A percentile compares a stretch with the other conserved stretches of the same genome.
Conservation (phyloP, 2,113 vertebrate genomes). For the Peromyscus maniculatus region DNA sequence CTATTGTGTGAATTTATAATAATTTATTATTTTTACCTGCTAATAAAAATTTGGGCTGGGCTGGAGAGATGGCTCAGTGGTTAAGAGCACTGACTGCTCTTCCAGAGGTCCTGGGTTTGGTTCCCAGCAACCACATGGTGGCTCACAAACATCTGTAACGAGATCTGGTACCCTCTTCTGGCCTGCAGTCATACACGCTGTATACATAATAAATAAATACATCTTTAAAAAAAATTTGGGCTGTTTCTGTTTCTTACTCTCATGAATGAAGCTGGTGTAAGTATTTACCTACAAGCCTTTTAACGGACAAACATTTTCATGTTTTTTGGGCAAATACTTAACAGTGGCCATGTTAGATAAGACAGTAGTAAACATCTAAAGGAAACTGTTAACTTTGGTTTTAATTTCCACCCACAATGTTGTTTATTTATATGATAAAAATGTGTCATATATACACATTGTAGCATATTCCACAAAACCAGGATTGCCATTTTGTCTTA, state of each 20-base stretch:
- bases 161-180: no score
- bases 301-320: background rate
- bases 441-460: background rate
- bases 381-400: background rate
- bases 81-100: no score
- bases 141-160: no score
- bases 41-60: background rate
- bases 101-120: no score
- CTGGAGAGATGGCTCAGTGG: no score
- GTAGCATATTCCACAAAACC: background rate
- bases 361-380: background rate
- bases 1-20: background rate
- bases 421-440: background rate
- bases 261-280: background rate
- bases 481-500: background rate
- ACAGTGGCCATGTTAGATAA: background rate
- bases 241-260: background rate
- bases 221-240: background rate
- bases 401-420: background rate
- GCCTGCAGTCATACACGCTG: no score
- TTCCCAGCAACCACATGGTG: no score
- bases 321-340: background rate
- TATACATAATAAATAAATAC: no score
- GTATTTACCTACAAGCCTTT: background rate
- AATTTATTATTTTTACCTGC: constrained; percentile 7